Evolutionary conservation across 2,888 invertebrate species (phyloP), one percentile per base, ranked within the genome.

Genomic region (Ichneumoninae sp.): DNA sequence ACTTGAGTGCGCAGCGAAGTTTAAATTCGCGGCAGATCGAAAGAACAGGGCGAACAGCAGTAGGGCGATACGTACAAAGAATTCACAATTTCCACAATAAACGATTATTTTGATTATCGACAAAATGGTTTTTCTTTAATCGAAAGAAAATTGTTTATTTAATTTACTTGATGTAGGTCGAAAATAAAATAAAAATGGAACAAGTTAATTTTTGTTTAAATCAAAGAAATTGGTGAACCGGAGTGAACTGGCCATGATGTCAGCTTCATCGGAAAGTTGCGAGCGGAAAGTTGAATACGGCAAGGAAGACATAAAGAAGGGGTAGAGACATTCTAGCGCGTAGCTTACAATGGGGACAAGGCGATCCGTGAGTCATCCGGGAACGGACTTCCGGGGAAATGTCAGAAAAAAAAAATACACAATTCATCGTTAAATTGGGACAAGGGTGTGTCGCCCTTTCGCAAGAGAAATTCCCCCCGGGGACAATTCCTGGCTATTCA

Each of bases 361-460:
- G 26, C 30, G 57, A 69, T 44, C 26, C n/a, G 19, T 77, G 77
- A 69, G 57, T 77, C 60, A 69, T 60, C 44, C 3, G 13, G 10
- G 13, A 33, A 47, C n/a, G 33, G 57, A 60, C 19, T 77, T 77
- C 33, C 44, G 77, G 69, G 13, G 44, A 16, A 52, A 26, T 4
- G 36, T 36, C 22, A 52, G 8, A 36, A 36, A 47, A 65, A 65
- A 66, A 69, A 63, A 13, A 40, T 33, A n/a, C 19, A 13, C 22
- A 60, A 60, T 60, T 60, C 44, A 30, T 44, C 13, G 19, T 63
- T 19, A 26, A 8, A 47, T 7, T 16, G 8, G 30, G 1, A 30
- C 8, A 47, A n/a, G 63, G 74, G 22, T 57, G 3, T 10, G 19
- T 19, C 16, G 33, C 16, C 47, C 73, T 47, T 22, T 10, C 30